Base-by-base conservation (phyloP, 2,797 vertebrate species). In the Poeciliopsis gracilis region DNA sequence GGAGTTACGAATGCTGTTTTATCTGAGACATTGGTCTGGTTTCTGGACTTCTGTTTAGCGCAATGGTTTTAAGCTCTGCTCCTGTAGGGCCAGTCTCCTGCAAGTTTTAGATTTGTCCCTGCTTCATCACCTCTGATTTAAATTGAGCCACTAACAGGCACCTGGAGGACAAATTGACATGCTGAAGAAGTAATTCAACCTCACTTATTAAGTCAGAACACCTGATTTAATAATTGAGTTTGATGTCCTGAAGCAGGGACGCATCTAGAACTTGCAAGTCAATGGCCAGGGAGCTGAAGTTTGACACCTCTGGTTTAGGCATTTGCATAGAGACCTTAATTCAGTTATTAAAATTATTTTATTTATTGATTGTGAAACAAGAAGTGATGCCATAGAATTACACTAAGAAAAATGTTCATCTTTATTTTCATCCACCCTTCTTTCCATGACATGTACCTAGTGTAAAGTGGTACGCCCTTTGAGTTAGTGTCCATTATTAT, bases 41-140 rank as follows among this genome's bases (percentile, higher is more conserved):
- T 46, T 46, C 25, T 28, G 67, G 67, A 71, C 41, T 45, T 70
- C 41, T 70, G 25, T 45, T 45, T 70, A 16, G 67, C 45, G 25
- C 67, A 45, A 1, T 16, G 41, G 23, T 9, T 45, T 28, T 28
- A 71, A 28, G n/a, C 25, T 71, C 4, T 2, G 66, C 5, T 43
- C 38, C 23, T 43, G n/a, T 12, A 69, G 66, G 38, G 38, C 67
- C n/a, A 16, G 4, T 71, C 25, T 28, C 12, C 67, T 71, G 67
- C n/a, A 28, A 45, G 43, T 46, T 46, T 71, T 46, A 71, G 41
- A 71, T 46, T 18, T 71, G 25, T 45, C n/a, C 13, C 41, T 71
- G 43, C 41, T 46, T 71, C n/a, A 71, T n/a, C 67, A 46, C 67
- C 67, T 46, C 43, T 30, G 43, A 46, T 46, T 71, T 79, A 67